Evolutionary conservation across 2,113 vertebrate species (phyloP).

Genomic region (Vimba vimba): DNA sequence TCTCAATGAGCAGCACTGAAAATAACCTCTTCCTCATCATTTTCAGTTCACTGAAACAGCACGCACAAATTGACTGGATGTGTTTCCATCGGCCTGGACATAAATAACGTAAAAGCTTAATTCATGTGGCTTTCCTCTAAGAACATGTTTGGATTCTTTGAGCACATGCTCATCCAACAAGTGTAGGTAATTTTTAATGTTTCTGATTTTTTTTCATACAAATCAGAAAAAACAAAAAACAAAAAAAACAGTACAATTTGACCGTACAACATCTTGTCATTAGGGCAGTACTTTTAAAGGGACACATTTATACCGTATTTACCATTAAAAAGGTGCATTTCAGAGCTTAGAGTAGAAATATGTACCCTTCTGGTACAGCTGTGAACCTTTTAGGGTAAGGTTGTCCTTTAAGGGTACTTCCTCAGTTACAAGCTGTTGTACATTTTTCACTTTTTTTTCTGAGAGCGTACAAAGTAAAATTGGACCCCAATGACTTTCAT

Average conservation of each 20-base stretch:
- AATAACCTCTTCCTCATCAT: slow-evolving; percentile 57
- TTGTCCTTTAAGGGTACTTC: not conserved
- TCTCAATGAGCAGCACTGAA: slow-evolving; percentile 57
- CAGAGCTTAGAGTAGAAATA: not conserved
- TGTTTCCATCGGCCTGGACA: not conserved
- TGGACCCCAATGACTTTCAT: not conserved
- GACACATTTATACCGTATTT: not conserved
- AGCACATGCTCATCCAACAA: not conserved
- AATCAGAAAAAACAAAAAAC: no score
- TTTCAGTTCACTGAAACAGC: slow-evolving; percentile 45
- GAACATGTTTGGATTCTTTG: no score
- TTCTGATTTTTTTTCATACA: no score
- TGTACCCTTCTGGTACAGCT: not conserved
- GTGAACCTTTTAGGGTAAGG: not conserved
- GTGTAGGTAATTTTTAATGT: not conserved
- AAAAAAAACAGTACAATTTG: no score
- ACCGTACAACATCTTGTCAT: not conserved
- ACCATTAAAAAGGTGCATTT: not conserved
- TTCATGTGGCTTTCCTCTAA: not conserved
- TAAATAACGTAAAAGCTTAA: not conserved
- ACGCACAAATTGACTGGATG: slow-evolving; percentile 16
- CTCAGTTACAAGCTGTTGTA: not conserved
- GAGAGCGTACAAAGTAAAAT: no score
- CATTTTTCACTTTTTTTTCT: no score
- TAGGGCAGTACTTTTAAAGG: not conserved